Evolutionary conservation across 2,797 vertebrate species (phyloP), one percentile per base, ranked within the genome.

Genomic region (Gastrophryne carolinensis): DNA sequence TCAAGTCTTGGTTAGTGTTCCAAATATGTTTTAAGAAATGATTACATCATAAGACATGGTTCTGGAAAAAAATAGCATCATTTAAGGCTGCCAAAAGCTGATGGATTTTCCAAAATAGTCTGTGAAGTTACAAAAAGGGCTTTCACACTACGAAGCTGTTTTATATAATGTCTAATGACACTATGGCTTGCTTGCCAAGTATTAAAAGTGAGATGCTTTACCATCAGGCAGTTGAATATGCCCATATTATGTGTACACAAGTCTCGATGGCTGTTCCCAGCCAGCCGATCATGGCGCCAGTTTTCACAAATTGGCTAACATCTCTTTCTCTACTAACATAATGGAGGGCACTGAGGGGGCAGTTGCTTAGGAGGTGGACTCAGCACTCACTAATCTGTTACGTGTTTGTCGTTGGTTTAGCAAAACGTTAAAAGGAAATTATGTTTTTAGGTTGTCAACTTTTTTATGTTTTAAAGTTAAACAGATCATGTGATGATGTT

Each of bases 1-100:
- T 86, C 82, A 84, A 82, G 63, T 79, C 79, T 82, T 82, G 84
- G 86, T 30, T 12, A 9, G 82, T 84, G 81, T 79, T 83, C 58
- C 84, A 84, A 88, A 84, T 87, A 82, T 1, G 67, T 53, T 82
- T 78, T 81, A 70, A 52, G 56, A 83, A 85, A 82, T 80, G 69
- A 82, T 82, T 80, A 83, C 88, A 86, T 82, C 83, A 89, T 82
- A 82, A 19, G 15, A 57, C 34, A 69, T 57, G 35, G 17, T 13
- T 70, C 29, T 70, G 53, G 39, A 58, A 41, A 52, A 61, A 52
- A 61, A 61, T 44, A 67, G 52, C 37, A 68, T 30, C 72, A 68
- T 74, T 67, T 77, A 17, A 35, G 74, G 34, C 41, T 80, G 12
- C 15, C 69, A 81, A 68, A 41, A 47, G 76, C 47, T 79, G 75